Evolutionary conservation across 2,113 vertebrate species (phyloP).

Genomic region (Nesogale talazaci): DNA sequence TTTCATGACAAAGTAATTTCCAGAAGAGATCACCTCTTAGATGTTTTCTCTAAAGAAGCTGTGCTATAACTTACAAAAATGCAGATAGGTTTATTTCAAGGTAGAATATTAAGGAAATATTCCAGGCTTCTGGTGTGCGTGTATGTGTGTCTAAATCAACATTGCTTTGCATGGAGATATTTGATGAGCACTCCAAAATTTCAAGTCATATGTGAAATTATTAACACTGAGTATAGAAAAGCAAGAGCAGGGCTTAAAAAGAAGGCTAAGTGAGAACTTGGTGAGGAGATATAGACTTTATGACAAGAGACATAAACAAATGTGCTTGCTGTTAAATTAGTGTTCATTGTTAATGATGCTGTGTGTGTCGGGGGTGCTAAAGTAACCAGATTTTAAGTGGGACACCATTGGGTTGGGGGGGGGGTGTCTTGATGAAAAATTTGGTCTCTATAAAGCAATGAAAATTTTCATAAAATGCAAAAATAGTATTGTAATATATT

Average conservation of each 20-base stretch:
- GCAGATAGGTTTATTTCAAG: neutral
- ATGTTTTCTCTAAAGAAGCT: constrained; percentile 31
- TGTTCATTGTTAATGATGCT: too few relatives aligned
- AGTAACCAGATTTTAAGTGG: too few relatives aligned
- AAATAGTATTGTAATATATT: too few relatives aligned
- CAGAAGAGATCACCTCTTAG: neutral
- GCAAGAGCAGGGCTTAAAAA: neutral
- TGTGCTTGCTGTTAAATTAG: neutral
- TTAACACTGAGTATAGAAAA: neutral
- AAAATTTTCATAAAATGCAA: too few relatives aligned
- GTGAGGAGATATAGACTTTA: neutral
- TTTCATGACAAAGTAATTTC: constrained; percentile 35
- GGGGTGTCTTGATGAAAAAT: too few relatives aligned
- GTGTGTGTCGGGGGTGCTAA: neutral
- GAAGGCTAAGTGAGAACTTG: neutral
- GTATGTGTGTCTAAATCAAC: neutral
- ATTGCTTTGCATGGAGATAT: neutral
- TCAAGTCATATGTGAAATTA: neutral
- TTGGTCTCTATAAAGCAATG: too few relatives aligned
- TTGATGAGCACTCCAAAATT: constrained; percentile 34
- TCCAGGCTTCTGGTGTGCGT: neutral
- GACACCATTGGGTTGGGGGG: too few relatives aligned
- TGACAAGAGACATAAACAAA: neutral
- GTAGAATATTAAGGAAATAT: constrained; percentile 10
- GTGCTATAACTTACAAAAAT: neutral